A percentile compares a stretch with the other conserved stretches of the same genome.
These are phyloP conservation scores for Caenorhabditis sp. DNA, from an alignment of 2,888 invertebrate species.

Conservation along the genomic window DNA sequence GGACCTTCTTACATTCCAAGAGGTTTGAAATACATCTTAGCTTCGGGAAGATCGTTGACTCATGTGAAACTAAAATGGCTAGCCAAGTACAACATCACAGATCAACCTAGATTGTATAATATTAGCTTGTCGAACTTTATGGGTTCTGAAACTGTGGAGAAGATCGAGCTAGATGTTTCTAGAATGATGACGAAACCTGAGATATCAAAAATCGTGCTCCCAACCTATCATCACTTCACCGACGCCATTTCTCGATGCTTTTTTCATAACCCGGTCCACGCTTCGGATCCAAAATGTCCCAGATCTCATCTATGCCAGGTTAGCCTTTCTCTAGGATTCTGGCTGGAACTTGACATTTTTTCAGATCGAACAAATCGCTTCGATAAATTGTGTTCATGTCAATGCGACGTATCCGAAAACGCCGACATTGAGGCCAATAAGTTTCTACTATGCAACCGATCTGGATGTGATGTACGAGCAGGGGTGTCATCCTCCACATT, in stretches of 20 bases:
- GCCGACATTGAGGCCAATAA: slow-evolving; percentile 12
- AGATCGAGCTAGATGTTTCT: background rate
- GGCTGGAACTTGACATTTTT: background rate
- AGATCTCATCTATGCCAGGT: slow-evolving; percentile 32
- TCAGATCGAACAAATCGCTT: background rate
- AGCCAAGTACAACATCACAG: slow-evolving; percentile 17
- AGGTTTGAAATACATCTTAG: slow-evolving; percentile 8
- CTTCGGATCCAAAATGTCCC: slow-evolving; percentile 30
- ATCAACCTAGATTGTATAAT: background rate
- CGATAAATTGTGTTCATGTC: slow-evolving; percentile 21
- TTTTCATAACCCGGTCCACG: slow-evolving; percentile 25
- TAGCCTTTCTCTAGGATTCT: slow-evolving; percentile 12
- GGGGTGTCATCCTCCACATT: slow-evolving; percentile 25
- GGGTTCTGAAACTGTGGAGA: background rate
- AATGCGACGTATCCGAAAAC: slow-evolving; percentile 10
- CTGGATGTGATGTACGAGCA: slow-evolving; percentile 10
- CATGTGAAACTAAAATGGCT: background rate
- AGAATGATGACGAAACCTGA: background rate
- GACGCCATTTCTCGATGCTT: slow-evolving; percentile 19
- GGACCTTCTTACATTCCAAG: slow-evolving; percentile 35
- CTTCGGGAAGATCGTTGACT: background rate
- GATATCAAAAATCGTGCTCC: slow-evolving; percentile 15
- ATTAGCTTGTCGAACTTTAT: background rate
- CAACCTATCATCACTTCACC: slow-evolving; percentile 10
- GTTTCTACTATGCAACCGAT: slow-evolving; percentile 23